A percentile compares a stretch with the other conserved stretches of the same genome.
Conservation (phyloP, 30 jellyfish, hydroid and myxozoan species). For the Chironex yamaguchii region DNA sequence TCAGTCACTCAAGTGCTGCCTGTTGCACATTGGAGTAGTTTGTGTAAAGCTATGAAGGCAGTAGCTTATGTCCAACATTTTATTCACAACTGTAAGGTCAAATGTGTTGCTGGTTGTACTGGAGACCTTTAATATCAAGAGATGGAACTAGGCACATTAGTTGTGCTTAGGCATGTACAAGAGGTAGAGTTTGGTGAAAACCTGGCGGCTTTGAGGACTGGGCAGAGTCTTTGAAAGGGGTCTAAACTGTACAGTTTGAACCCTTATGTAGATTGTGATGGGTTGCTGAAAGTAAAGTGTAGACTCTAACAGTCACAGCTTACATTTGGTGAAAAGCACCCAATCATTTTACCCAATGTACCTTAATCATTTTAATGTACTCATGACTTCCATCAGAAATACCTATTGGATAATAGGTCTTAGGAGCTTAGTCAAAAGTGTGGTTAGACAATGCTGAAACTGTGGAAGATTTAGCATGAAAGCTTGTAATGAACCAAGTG, state of each 20-base stretch:
- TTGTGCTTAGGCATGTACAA: conserved; percentile 29
- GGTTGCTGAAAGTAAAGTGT: conserved; percentile 33
- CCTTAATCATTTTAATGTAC: conserved; percentile 2
- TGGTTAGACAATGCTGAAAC: conserved; percentile 4
- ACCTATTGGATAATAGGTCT: conserved; percentile 18
- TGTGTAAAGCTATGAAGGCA: no score
- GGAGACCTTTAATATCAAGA: not conserved
- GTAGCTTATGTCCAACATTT: conserved; percentile 30
- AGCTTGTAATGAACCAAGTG: conserved; percentile 26
- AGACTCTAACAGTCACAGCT: conserved; percentile 29
- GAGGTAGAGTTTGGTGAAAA: not conserved
- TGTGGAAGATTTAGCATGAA: conserved; percentile 12
- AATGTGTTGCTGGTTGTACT: not conserved
- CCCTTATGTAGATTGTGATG: not conserved
- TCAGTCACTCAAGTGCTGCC: no score
- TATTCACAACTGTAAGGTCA: conserved; percentile 2
- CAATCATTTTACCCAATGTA: conserved; percentile 38
- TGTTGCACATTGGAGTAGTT: no score
- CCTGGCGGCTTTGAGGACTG: not conserved
- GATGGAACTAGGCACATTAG: conserved; percentile 20
- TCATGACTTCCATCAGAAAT: conserved; percentile 29
- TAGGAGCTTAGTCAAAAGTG: not conserved
- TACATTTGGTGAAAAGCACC: conserved; percentile 13
- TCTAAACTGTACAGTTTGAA: not conserved
- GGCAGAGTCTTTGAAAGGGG: not conserved